Evolutionary conservation across 2,797 vertebrate species (phyloP), one percentile per base, ranked within the genome.

Genomic region (Crenichthys baileyi): DNA sequence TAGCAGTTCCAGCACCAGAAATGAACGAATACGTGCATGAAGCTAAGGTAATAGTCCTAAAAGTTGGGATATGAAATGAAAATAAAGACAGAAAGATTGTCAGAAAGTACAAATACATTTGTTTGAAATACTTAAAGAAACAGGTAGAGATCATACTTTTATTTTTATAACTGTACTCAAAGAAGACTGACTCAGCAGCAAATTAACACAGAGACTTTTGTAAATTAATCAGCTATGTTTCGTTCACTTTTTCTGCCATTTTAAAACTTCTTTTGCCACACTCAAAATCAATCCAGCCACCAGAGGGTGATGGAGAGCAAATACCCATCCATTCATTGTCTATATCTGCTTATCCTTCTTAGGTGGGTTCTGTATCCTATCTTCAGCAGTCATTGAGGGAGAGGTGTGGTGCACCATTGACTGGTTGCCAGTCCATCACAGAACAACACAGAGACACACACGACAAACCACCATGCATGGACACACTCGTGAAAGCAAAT

Each of bases 281-380:
- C 2, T n/a, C n/a, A 58, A 72, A 75, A 72, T 60, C 31, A 53
- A 44, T 50, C 16, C 50, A 39, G 8, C 75, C 76, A 72, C 72
- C 75, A 78, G 72, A 84, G 72, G 58, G 67, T 24, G 70, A 58
- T 39, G 2, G 9, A 51, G 60, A 75, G 65, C 15, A 46, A 55
- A 68, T 26, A 7, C 16, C 39, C 36, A 67, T 67, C 20, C 36
- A n/a, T 68, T 4, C 39, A n/a, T 39, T 56, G 55, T 56, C 29
- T 7, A 36, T 65, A 39, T 8, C 7, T 31, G 61, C 29, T 36
- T 20, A 63, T 36, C n/a, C 31, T 36, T 63, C 16, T 29, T 8
- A 9, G 0, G 20, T 11, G 0, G 24, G 55, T 22, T 9, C 55
- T 41, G 63, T 9, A 24, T 67, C 39, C 1, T 39, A 41, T 67